phyloP scores from a whole-genome alignment of 2,888 invertebrate genomes.

The Teleiodes luculella region DNA sequence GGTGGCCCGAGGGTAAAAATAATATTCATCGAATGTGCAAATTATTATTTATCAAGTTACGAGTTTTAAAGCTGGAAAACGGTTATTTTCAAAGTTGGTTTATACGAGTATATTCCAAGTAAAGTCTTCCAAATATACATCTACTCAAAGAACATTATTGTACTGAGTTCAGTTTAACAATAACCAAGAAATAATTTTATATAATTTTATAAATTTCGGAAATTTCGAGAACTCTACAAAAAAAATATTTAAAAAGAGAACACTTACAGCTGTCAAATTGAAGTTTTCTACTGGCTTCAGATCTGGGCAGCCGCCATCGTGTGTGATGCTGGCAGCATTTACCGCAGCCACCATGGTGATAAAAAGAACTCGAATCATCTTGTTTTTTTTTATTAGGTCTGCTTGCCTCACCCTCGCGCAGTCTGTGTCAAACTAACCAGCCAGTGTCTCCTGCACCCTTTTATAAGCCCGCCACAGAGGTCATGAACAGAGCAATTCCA shows the following conservation, averaged over 20 bases:
- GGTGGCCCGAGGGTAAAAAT: no score
- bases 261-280: constrained; percentile 52
- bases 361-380: constrained; percentile 47
- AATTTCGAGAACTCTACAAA: no score
- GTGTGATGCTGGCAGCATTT: constrained; percentile 34
- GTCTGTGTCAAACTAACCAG: constrained; percentile 11
- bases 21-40: no score
- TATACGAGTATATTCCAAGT: no score
- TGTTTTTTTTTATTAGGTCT: constrained; percentile 6
- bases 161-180: no score
- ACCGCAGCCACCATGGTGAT: constrained; percentile 47
- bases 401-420: neutral
- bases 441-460: constrained; percentile 33
- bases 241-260: constrained; percentile 8
- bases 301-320: constrained; percentile 54
- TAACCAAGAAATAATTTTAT: no score
- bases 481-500: constrained; percentile 52
- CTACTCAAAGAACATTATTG: no score
- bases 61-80: no score
- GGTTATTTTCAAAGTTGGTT: no score
- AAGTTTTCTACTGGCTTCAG: constrained; percentile 55
- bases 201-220: no score
- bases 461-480: constrained; percentile 51
- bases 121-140: no score
- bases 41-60: no score